Evolutionary conservation across 1,140 invertebrate species (phyloP), one percentile per base, ranked within the genome.

Genomic region (Akabosia matsudoensis): DNA sequence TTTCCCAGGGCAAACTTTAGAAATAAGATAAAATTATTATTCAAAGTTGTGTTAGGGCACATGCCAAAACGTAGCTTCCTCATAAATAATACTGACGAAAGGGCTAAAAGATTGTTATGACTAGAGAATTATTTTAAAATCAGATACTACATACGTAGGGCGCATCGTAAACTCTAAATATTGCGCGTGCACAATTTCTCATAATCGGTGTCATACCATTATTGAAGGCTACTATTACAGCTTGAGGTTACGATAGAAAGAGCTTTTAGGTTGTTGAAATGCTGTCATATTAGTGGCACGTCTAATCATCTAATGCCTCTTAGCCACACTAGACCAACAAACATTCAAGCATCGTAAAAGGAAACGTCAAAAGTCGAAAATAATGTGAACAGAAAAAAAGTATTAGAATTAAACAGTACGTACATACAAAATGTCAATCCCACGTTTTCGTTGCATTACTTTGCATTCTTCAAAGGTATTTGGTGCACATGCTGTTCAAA

Each of bases 81-180:
- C 54, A 56, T 56, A 10, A 56, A 56, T 56, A 16, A 16, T 22
- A 22, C 7, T 24, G 30, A 31, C 28, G 22, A 67, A 22, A 24
- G 13, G 54, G n/a, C 31, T 24, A 30, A 7, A 67, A 67, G 10
- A 30, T 30, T 67, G 26, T 13, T 14, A 30, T 31, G 61, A n/a
- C n/a, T 67, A 7, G 61, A 31, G 31, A 67, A 67, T 67, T 67
- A 31, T 67, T 67, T 14, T 3, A 13, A 67, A 67, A 67, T 67
- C 61, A 30, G 61, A 10, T 67, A n/a, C 61, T 14, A 30, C 28
- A 24, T 67, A 13, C 24, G 10, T n/a, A n/a, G n/a, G n/a, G n/a
- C n/a, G n/a, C n/a, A n/a, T n/a, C n/a, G n/a, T n/a, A n/a, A n/a
- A n/a, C n/a, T n/a, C n/a, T n/a, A n/a, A n/a, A n/a, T n/a, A n/a